Percentiles rank a stretch among this genome's conserved stretches.
phyloP scores from a whole-genome alignment of 2,888 invertebrate species.

The Griposia aprilina region DNA sequence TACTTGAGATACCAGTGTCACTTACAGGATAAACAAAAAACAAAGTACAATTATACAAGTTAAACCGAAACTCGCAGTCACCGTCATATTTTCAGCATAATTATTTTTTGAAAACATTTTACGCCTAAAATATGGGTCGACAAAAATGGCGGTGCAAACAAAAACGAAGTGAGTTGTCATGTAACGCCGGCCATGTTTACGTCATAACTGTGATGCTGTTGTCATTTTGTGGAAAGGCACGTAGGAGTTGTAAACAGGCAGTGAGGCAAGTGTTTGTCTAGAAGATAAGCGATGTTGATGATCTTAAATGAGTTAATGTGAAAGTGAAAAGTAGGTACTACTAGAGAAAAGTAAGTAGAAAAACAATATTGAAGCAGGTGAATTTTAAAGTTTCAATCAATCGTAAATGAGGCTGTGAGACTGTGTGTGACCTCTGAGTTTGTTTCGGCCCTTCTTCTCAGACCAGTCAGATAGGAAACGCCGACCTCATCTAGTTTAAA shows the following conservation, averaged over 20 bases:
- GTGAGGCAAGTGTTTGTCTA: neutral
- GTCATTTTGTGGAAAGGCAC: slow-evolving; percentile 19
- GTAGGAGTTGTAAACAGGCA: neutral
- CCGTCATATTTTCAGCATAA: slow-evolving; percentile 35
- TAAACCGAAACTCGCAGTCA: slow-evolving; percentile 5
- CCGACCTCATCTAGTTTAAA: too few relatives aligned
- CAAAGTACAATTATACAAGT: neutral
- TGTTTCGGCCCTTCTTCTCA: too few relatives aligned
- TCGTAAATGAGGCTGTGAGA: too few relatives aligned
- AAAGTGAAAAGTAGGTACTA: neutral
- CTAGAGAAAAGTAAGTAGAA: neutral
- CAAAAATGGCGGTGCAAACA: slow-evolving; percentile 47
- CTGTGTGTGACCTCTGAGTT: too few relatives aligned
- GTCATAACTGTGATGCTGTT: slow-evolving; percentile 9
- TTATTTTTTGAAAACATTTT: slow-evolving; percentile 23
- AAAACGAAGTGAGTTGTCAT: slow-evolving; percentile 58
- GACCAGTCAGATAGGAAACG: too few relatives aligned
- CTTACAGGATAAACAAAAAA: neutral
- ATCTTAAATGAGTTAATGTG: neutral
- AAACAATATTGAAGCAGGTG: neutral
- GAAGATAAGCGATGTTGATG: neutral
- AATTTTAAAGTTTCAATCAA: neutral
- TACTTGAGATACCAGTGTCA: neutral
- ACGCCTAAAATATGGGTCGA: slow-evolving; percentile 30
- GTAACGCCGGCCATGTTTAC: slow-evolving; percentile 28